These are phyloP conservation scores for Parazoanthus atlanticus DNA, from an alignment of 92 coral and sea anemone species.

Conservation along the genomic window DNA sequence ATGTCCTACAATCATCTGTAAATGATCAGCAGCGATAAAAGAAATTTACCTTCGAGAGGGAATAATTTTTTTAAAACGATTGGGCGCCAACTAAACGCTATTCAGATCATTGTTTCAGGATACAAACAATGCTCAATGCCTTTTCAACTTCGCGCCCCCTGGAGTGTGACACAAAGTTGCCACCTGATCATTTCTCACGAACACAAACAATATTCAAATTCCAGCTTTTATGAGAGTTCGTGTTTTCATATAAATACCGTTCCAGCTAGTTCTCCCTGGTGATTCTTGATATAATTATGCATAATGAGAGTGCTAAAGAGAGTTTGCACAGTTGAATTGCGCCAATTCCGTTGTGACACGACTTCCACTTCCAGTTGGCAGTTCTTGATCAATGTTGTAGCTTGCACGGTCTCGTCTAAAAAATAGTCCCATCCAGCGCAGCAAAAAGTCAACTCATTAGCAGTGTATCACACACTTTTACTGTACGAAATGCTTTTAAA, in stretches of 20 bases:
- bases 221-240: background rate
- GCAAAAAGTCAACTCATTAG: background rate
- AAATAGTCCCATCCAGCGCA: too few relatives aligned
- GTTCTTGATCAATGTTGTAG: background rate
- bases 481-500: background rate
- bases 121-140: background rate
- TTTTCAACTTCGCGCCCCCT: constrained; percentile 6
- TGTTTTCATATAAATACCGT: background rate
- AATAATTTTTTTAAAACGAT: background rate
- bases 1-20: constrained; percentile 3
- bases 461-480: background rate
- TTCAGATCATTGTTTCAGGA: background rate
- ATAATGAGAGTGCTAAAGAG: background rate
- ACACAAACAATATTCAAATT: background rate
- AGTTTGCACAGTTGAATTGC: background rate
- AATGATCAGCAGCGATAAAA: constrained; percentile 15
- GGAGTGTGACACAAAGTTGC: background rate
- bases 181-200: constrained; percentile 28
- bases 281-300: background rate
- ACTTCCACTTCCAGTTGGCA: background rate
- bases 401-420: background rate
- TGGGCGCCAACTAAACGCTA: constrained; percentile 38
- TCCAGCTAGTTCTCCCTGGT: background rate
- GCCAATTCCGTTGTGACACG: constrained; percentile 7
- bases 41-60: background rate